A percentile compares a stretch with the other conserved stretches of the same genome.
Evolutionary conservation across 2,888 invertebrate species (phyloP).

Genomic region (Sisyra nigra): DNA sequence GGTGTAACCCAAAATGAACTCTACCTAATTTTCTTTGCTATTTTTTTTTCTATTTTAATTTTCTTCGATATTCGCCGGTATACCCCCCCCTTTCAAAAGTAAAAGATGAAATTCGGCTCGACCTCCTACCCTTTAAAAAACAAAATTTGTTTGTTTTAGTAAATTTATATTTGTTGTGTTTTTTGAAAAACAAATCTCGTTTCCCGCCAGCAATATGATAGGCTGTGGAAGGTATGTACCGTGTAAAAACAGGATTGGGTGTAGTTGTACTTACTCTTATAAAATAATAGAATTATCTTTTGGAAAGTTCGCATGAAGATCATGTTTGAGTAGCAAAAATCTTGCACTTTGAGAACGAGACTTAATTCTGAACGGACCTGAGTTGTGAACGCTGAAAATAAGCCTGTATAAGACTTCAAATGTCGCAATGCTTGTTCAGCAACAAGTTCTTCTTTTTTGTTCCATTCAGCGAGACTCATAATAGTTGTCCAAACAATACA

Average conservation of each 20-base stretch:
- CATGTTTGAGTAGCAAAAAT: slow-evolving; percentile 98
- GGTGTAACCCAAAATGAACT: too few species aligned
- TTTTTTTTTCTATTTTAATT: too few species aligned
- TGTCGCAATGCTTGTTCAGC: slow-evolving; percentile 91
- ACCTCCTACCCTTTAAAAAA: too few species aligned
- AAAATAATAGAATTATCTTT: slow-evolving; percentile 90
- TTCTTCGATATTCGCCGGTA: too few species aligned
- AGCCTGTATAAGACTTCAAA: slow-evolving; percentile 67
- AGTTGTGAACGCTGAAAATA: slow-evolving; percentile 77
- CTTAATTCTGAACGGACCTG: slow-evolving; percentile 76
- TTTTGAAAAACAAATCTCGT: too few species aligned
- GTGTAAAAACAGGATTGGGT: background rate
- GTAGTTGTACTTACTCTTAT: slow-evolving; percentile 58
- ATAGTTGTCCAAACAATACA: slow-evolving; percentile 72
- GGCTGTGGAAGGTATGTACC: too few species aligned
- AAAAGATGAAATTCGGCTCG: too few species aligned
- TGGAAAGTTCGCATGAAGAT: slow-evolving; percentile 97
- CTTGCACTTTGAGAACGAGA: slow-evolving; percentile 83
- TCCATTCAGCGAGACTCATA: slow-evolving; percentile 95
- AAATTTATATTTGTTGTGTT: too few species aligned
- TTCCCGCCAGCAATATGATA: too few species aligned
- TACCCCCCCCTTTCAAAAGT: too few species aligned
- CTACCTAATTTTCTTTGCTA: too few species aligned
- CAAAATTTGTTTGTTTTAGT: too few species aligned
- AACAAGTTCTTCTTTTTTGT: slow-evolving; percentile 93